Evolutionary conservation across 2,888 invertebrate species (phyloP).

Genomic region (Acrocyrtus sp.): DNA sequence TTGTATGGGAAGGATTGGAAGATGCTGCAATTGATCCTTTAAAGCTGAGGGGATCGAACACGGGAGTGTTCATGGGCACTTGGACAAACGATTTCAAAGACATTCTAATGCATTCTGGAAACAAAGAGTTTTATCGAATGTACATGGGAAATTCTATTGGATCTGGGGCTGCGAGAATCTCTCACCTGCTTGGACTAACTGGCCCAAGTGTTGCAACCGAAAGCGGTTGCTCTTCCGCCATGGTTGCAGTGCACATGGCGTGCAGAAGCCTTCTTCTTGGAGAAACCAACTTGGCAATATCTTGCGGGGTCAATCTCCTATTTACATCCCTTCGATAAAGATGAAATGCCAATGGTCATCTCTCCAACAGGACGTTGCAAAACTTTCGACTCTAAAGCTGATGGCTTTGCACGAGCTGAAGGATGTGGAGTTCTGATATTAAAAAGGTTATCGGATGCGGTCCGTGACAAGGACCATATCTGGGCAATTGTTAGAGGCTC

Average conservation of each 20-base stretch:
- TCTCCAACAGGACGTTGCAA: conserved; percentile 31
- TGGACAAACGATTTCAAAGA: conserved; percentile 45
- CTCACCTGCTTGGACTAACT: conserved; percentile 21
- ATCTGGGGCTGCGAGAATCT: conserved; percentile 26
- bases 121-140: conserved; percentile 17
- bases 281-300: conserved; percentile 21
- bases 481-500: conserved; percentile 36
- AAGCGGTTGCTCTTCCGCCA: conserved; percentile 34
- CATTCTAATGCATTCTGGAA: neutral
- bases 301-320: conserved; percentile 38
- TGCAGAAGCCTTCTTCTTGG: conserved; percentile 14
- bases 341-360: conserved; percentile 25
- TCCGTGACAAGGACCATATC: conserved; percentile 31
- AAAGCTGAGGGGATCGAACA: conserved; percentile 8
- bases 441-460: conserved; percentile 38
- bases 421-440: conserved; percentile 40
- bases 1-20: conserved; percentile 42
- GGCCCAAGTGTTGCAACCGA: conserved; percentile 46
- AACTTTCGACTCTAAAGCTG: conserved; percentile 37
- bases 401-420: conserved; percentile 45
- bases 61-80: conserved; percentile 36
- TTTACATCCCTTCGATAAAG: conserved; percentile 28
- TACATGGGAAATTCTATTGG: conserved; percentile 46
- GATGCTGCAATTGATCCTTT: conserved; percentile 30
- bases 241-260: conserved; percentile 37